Evolutionary conservation across 2,888 invertebrate species (phyloP).

Genomic region (Empis livida): DNA sequence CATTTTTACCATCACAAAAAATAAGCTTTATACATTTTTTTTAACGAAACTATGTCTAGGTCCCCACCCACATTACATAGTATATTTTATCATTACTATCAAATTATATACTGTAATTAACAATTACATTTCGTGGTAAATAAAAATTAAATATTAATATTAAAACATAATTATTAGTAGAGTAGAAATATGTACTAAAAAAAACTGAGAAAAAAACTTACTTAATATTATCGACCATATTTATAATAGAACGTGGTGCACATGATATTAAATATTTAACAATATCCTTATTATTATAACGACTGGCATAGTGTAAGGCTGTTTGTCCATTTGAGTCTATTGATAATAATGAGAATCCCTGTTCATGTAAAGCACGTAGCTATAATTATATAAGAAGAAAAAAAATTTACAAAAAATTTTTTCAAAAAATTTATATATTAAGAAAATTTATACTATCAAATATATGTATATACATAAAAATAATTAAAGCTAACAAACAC

Average conservation of each 20-base stretch:
- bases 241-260: conserved; percentile 69
- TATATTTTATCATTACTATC: no score
- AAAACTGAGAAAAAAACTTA: conserved; percentile 34
- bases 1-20: no score
- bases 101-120: no score
- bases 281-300: conserved; percentile 80
- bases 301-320: conserved; percentile 76
- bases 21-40: no score
- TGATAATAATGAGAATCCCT: conserved; percentile 71
- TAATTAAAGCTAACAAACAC: no score
- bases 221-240: conserved; percentile 78
- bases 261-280: conserved; percentile 77
- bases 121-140: background rate
- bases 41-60: no score
- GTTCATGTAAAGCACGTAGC: conserved; percentile 71
- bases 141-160: background rate
- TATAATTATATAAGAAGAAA: conserved; percentile 34
- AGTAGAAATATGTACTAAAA: background rate
- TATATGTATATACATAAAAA: background rate
- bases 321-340: conserved; percentile 79
- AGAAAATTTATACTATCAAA: background rate
- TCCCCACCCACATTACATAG: no score
- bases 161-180: background rate
- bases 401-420: conserved; percentile 2
- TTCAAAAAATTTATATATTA: background rate